Evolutionary conservation across 2,113 vertebrate genomes (phyloP), one percentile per base, ranked within the genome.

Genomic region (Phrynosoma platyrhinos): DNA sequence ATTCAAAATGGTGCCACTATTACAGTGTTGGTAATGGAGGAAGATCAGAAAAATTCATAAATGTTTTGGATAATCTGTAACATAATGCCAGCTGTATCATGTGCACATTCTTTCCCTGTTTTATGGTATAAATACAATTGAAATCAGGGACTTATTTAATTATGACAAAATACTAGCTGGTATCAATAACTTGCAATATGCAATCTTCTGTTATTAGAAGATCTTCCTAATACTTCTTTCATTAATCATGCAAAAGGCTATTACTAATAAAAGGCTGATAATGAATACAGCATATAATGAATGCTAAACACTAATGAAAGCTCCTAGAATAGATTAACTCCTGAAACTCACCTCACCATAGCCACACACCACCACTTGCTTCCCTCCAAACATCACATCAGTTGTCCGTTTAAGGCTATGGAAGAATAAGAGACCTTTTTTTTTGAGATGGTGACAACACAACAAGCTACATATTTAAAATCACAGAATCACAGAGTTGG

Each of bases 371-470:
- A 99, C 98, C 91, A 99, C 98, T 95, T 99, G 99, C 94, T 99
- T 99, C 89, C 99, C 98, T 95, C 99, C 99, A 96, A 99, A 99
- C 99, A 99, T 99, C 91, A 99, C 98, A 94, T 99, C 99, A 10
- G 99, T 99, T 93, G 99, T 99, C 95, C 99, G 98, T 97, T 99
- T 99, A 95, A 99, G 97, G 90, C 99, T 99, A 94, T 82, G 94
- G 91, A 94, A 95, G 77, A 95, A 81, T 95, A 93, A 91, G 87
- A 93, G 76, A 96, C 83, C 88, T 62, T 87, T 78, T 87, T 78
- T 71, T 91, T 90, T 91, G 92, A 92, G 82, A 88, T 89, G 90
- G 76, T 87, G 77, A 83, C 88, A 78, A 47, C 79, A 27, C 55
- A 30, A 25, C 27, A 78, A 68, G 5, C 66, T 62, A 36, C 25